Evolutionary conservation across 92 coral and sea anemone genomes (phyloP), one percentile per base, ranked within the genome.

Genomic region (Porites lobata): DNA sequence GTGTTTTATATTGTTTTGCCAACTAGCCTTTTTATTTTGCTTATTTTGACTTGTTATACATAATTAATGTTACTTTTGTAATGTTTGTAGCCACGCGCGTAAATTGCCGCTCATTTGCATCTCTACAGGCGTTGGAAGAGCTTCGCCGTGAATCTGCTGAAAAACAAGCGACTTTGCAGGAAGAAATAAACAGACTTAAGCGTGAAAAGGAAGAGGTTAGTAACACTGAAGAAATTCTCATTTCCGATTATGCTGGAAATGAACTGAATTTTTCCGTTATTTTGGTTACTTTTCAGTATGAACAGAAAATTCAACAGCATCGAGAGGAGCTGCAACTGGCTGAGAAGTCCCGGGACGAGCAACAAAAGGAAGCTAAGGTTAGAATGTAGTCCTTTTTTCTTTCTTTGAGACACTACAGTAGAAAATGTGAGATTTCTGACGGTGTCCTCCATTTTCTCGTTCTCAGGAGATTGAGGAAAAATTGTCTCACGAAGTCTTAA

Each of bases 401-500:
- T 10, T 71, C 56, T 19, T 26, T 19, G 9, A 38, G n/a, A 12
- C 4, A 38, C 13, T 43, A 3, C 47, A 72, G 54, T 11, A n/a
- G 50, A 52, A 72, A 72, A 54, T 43, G 4, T 74, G 15, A 18
- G 7, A 12, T 72, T 7, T 11, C 51, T 26, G 8, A 51, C 78
- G 6, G 50, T 13, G 15, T 10, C 8, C 22, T 7, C 7, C 8
- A n/a, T 12, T 50, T 82, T 26, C 21, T 51, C 2, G 53, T 14
- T 72, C 79, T 65, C 17, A 95, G 98, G 94, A 91, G 38, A 92
- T 92, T 76, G 98, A 95, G 72, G 69, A 85, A 47, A 90, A 92
- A 57, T 94, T 95, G 61, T 86, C 91, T 29, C 92, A 91, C 80
- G 98, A 95, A 87, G 94, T 95, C 54, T 95, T 92, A 7, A 90